Evolutionary conservation across 1,140 invertebrate species (phyloP), one percentile per base, ranked within the genome.

Genomic region (Cherax destructor): DNA sequence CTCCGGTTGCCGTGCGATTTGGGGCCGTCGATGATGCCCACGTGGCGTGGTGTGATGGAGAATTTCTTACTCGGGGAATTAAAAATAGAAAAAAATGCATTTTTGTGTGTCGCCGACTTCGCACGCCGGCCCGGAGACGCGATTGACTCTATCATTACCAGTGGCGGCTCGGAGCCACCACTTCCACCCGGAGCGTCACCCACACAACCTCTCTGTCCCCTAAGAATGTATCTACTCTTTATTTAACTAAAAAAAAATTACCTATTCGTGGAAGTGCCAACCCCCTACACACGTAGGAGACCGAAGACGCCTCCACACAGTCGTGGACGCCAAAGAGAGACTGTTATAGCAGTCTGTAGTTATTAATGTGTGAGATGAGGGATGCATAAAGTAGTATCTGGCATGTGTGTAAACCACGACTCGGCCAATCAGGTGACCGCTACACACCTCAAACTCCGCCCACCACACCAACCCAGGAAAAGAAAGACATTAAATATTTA

Each of bases 401-500:
- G 88, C 88, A 91, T 84, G 81, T 69, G 81, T 13, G 72, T 49
- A 88, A 92, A 92, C 91, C 91, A 88, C 91, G 59, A 79, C 69
- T 88, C 80, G 91, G 85, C 91, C 91, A 92, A 92, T 92, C 91
- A 92, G 72, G 79, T 52, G 47, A 92, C 91, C 91, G 91, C 91
- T 88, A 92, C 91, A 92, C 91, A 88, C 91, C 91, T 92, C 91
- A 92, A 88, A 84, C 91, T 74, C 78, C 91, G 91, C 91, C 91
- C 91, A 92, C 91, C 47, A 24, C n/a, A 65, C 49, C 69, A 49
- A 79, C 74, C 74, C 91, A 76, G 80, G 81, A 88, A 92, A 92
- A 92, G 91, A 92, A 92, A 88, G 91, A 88, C 91, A 92, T 92
- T 92, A 92, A 92, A 92, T 92, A 92, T 92, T 92, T 92, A 92